Evolutionary conservation across 2,113 vertebrate species (phyloP), one percentile per base, ranked within the genome.

Genomic region (Noctilio leporinus): DNA sequence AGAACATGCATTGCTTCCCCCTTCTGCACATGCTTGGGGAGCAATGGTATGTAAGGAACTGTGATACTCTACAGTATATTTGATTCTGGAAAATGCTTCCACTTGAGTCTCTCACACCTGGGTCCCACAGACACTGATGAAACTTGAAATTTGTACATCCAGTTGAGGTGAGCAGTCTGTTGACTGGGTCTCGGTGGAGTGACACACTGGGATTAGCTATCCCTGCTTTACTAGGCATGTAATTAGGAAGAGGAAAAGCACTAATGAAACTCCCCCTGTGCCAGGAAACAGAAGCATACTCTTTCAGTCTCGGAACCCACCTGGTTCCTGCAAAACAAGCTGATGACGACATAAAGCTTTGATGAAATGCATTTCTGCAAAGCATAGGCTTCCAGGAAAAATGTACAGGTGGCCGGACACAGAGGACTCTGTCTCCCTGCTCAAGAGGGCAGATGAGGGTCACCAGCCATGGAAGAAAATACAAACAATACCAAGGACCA

Each of bases 321-420:
- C 96, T 75, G 95, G 40, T 95, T 97, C 92, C 96, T 96, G 95
- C 88, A 96, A 94, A 95, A 95, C 95, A 92, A 77, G 93, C 84
- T 22, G 10, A 7, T 30, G 86, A 49, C 0, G 0, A 82, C 33
- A 16, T 2, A 28, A 22, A 40, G 62, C 72, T 69, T 57, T 17
- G 30, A 14, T 51, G 81, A 86, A 59, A 59, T 4, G 33, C 30
- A 16, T 35, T 57, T 90, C 38, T 53, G 49, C 40, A 83, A 43
- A 91, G 86, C 57, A 33, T 30, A 84, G 45, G 17, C 19, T 67
- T 59, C 72, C 78, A 10, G 62, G 90, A 53, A 89, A 85, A 51
- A 59, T 0, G 5, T 26, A 30, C 28, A 76, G 77, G 67, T 19
- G 55, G 59, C 80, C 3, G 4, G 43, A 62, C 7, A 24, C 65